phyloP scores from a whole-genome alignment of 2,888 invertebrate species.

The Prosopocoilus inquinatus region DNA sequence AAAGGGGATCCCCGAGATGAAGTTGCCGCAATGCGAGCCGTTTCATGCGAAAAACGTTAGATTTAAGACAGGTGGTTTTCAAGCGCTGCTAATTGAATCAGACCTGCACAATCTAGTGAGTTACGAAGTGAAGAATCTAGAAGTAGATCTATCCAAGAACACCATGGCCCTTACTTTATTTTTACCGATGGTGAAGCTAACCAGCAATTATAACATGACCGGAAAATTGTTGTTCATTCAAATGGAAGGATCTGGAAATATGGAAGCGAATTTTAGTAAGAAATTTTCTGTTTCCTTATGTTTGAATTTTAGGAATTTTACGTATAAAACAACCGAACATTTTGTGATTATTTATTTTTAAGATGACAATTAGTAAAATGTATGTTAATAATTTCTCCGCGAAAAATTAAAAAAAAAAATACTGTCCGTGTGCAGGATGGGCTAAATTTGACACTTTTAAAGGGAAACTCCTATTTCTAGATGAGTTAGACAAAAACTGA shows the following conservation, averaged over 20 bases:
- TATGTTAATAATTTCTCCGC: no score
- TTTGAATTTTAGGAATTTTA: no score
- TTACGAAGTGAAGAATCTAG: conserved; percentile 41
- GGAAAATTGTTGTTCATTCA: conserved; percentile 52
- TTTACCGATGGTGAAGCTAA: conserved; percentile 40
- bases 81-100: conserved; percentile 27
- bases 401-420: no score
- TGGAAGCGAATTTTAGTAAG: conserved; percentile 54
- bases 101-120: conserved; percentile 53
- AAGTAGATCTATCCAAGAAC: conserved; percentile 46
- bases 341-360: no score
- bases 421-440: no score
- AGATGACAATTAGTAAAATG: no score
- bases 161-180: conserved; percentile 40
- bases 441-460: no score
- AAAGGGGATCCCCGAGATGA: conserved; percentile 48
- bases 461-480: no score
- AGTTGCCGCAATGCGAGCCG: conserved; percentile 51
- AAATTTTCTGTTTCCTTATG: conserved; percentile 18
- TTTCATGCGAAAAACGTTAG: conserved; percentile 47
- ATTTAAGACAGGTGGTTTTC: conserved; percentile 32
- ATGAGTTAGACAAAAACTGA: no score
- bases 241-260: conserved; percentile 49
- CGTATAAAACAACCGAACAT: no score
- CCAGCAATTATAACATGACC: conserved; percentile 46